Evolutionary conservation across 2,797 vertebrate genomes (phyloP).

Genomic region (Micropoecilia bifurca): DNA sequence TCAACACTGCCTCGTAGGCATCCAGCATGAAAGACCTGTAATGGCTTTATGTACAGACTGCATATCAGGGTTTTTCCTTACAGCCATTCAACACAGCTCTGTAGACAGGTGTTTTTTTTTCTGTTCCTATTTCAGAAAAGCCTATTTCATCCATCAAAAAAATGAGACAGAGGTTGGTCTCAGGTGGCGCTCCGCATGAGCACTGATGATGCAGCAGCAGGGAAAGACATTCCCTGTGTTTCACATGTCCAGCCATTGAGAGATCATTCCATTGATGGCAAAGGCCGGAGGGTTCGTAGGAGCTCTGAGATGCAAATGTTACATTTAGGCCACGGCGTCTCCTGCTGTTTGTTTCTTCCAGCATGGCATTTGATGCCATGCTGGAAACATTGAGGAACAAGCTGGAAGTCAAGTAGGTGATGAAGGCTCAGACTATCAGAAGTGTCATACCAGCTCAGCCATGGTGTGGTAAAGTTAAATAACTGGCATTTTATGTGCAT

Average conservation of each 20-base stretch:
- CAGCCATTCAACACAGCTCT: conserved; percentile 59
- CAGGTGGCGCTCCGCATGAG: conserved; percentile 52
- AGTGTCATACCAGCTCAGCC: neutral
- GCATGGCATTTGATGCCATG: neutral
- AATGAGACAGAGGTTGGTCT: conserved; percentile 36
- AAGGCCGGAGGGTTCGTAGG: conserved; percentile 24
- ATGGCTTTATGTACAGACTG: conserved; percentile 62
- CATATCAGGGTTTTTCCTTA: conserved; percentile 53
- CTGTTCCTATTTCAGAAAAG: conserved; percentile 46
- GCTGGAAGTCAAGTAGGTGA: neutral
- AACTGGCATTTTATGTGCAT: neutral
- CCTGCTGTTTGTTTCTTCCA: conserved; percentile 21
- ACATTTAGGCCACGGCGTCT: conserved; percentile 4
- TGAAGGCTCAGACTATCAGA: neutral
- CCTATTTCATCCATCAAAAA: conserved; percentile 25
- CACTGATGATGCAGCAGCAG: conserved; percentile 35
- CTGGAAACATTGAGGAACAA: neutral
- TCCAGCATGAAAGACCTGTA: conserved; percentile 55
- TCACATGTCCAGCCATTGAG: conserved; percentile 31
- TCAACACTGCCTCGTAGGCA: conserved; percentile 56
- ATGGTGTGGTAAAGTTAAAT: neutral
- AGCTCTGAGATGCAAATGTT: conserved; percentile 8
- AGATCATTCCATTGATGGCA: conserved; percentile 49
- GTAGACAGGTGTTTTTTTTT: conserved; percentile 49
- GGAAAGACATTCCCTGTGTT: conserved; percentile 26